These are phyloP conservation scores for Chlorops oryzae DNA, from an alignment of 1,140 invertebrate species.

Conservation along the genomic window DNA sequence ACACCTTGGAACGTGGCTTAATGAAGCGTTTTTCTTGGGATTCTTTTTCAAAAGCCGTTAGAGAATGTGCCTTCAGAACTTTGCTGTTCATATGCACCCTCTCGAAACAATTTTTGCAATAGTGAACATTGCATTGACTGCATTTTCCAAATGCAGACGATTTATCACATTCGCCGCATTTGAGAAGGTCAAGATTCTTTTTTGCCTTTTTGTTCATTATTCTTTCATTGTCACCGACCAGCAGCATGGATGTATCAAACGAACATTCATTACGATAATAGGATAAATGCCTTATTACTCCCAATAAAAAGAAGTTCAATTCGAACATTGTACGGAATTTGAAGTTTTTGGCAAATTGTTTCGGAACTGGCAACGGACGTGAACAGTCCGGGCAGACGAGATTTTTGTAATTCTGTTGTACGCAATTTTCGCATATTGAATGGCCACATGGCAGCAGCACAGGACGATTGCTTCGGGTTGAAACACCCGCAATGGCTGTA, in stretches of 20 bases:
- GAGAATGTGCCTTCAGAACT: conserved; percentile 25
- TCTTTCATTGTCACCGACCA: too few species aligned
- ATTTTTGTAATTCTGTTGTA: conserved; percentile 18
- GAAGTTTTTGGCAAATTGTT: conserved; percentile 7
- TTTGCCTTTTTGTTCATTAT: too few species aligned
- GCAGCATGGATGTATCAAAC: too few species aligned
- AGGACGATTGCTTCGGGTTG: conserved; percentile 23
- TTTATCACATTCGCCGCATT: conserved; percentile 30
- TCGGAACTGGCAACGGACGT: not conserved
- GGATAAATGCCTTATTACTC: conserved; percentile 14
- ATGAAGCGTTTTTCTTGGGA: not conserved
- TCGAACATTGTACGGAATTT: conserved; percentile 26
- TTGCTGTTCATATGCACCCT: conserved; percentile 28
- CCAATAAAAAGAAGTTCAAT: conserved; percentile 33
- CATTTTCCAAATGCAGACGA: conserved; percentile 20
- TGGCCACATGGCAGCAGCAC: conserved; percentile 34
- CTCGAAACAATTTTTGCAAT: conserved; percentile 30
- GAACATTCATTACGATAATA: conserved; percentile 13
- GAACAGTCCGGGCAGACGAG: conserved; percentile 27
- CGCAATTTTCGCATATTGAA: conserved; percentile 33
- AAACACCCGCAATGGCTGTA: too few species aligned
- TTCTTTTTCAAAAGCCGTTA: conserved; percentile 7
- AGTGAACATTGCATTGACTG: conserved; percentile 27
- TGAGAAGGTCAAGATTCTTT: too few species aligned
- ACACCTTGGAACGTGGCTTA: not conserved